These are phyloP conservation scores for Hirundo rustica DNA, from an alignment of 2,797 vertebrate genomes.

Conservation along the genomic window DNA sequence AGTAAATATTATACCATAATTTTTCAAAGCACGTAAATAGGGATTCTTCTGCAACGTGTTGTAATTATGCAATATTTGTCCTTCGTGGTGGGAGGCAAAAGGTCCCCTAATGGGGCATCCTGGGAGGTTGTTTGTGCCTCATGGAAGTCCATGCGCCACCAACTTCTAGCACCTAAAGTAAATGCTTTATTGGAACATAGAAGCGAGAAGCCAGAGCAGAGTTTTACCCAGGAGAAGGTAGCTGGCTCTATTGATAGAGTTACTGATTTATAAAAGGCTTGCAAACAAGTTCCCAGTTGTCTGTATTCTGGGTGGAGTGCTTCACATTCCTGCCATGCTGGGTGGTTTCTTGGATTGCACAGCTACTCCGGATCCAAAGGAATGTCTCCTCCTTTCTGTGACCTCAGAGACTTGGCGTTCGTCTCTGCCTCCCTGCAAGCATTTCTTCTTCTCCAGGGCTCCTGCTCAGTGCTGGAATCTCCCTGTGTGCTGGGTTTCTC, in stretches of 20 bases:
- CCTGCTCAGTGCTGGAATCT: not conserved
- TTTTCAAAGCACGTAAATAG: not conserved
- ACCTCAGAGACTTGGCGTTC: slow-evolving; percentile 30
- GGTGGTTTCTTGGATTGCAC: slow-evolving; percentile 38
- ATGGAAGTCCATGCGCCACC: not conserved
- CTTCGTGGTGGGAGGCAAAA: not conserved
- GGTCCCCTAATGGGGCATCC: not conserved
- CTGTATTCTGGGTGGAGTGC: slow-evolving; percentile 28
- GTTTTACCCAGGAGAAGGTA: not conserved
- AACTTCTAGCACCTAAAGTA: not conserved
- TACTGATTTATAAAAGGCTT: slow-evolving; percentile 12
- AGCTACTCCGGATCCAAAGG: not conserved
- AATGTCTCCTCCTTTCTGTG: slow-evolving; percentile 31
- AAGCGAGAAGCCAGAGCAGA: not conserved
- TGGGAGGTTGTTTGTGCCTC: not conserved
- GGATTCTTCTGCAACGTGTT: not conserved
- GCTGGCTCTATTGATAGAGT: not conserved
- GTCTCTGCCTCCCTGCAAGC: not conserved
- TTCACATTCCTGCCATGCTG: slow-evolving; percentile 25
- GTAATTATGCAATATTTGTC: not conserved
- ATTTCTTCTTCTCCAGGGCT: not conserved
- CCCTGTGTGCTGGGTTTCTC: not conserved
- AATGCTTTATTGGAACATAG: not conserved
- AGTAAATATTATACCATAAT: not conserved
- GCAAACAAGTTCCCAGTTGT: slow-evolving; percentile 11